Evolutionary conservation across 2,888 invertebrate species (phyloP).

Genomic region (Tricholauxania praeusta): DNA sequence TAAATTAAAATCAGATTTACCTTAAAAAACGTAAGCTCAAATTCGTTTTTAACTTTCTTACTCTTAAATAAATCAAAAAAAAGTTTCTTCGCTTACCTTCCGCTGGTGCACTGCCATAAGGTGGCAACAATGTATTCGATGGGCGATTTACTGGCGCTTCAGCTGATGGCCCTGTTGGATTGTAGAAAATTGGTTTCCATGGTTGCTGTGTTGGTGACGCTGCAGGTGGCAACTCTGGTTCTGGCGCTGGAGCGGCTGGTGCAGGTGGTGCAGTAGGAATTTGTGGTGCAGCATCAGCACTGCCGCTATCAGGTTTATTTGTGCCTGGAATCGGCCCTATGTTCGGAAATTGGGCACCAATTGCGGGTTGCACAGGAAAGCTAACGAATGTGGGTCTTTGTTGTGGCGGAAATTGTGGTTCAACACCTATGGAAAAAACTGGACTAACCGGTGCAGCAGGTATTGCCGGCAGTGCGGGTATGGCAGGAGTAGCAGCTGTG

Average conservation of each 20-base stretch:
- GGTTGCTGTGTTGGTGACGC: conserved; percentile 53
- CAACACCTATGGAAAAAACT: conserved; percentile 55
- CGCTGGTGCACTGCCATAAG: conserved; percentile 54
- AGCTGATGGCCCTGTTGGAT: conserved; percentile 51
- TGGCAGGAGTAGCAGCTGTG: conserved; percentile 44
- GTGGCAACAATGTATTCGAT: conserved; percentile 60
- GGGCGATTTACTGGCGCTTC: conserved; percentile 54
- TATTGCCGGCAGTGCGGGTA: conserved; percentile 47
- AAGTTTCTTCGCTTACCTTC: conserved; percentile 51
- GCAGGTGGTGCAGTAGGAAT: conserved; percentile 52
- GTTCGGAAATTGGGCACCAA: conserved; percentile 55
- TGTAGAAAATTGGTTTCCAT: conserved; percentile 57
- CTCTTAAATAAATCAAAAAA: not conserved
- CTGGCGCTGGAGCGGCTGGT: conserved; percentile 44
- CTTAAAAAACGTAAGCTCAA: not conserved
- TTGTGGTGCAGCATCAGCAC: conserved; percentile 62
- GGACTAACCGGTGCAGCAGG: conserved; percentile 47
- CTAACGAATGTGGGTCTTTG: conserved; percentile 55
- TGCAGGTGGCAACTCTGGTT: conserved; percentile 43
- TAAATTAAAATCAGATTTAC: not conserved
- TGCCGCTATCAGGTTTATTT: conserved; percentile 55
- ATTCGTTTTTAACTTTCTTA: not conserved
- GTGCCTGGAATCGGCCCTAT: conserved; percentile 55
- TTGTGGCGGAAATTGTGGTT: conserved; percentile 58
- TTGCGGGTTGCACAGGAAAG: conserved; percentile 48